A percentile compares a stretch with the other conserved stretches of the same genome.
Conservation (phyloP, 2,113 vertebrate species). For the Aepyceros melampus region DNA sequence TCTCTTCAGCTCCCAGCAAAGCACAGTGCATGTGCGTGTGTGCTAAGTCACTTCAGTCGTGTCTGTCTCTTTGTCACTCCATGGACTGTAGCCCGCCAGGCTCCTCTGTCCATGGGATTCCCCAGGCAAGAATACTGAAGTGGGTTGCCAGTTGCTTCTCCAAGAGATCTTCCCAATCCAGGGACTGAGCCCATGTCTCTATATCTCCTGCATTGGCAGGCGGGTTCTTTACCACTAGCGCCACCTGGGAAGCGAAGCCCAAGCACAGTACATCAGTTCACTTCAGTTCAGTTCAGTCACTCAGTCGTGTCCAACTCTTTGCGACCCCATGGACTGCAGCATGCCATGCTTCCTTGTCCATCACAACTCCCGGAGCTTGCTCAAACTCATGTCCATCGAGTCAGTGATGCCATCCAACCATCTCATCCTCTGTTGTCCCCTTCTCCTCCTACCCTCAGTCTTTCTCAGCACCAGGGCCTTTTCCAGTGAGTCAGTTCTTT, state of each 20-base stretch:
- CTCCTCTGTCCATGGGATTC: not conserved
- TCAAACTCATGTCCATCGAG: not conserved
- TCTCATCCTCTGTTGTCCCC: not conserved
- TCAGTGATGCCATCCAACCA: not conserved
- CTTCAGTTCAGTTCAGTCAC: not conserved
- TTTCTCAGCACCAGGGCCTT: not conserved
- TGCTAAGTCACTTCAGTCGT: not conserved
- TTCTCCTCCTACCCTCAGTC: not conserved
- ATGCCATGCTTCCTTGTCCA: not conserved
- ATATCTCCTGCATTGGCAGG: not conserved
- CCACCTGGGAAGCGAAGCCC: not conserved
- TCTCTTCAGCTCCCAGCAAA: not conserved
- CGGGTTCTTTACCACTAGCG: not conserved
- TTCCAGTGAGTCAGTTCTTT: not conserved
- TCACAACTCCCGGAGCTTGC: not conserved
- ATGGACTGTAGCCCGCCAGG: not conserved
- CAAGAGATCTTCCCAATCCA: not conserved
- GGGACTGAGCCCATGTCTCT: not conserved
- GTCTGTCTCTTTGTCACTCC: not conserved
- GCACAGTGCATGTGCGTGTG: accelerated
- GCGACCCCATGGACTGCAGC: not conserved
- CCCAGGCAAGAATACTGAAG: not conserved
- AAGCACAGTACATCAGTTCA: not conserved
- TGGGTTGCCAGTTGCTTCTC: not conserved
- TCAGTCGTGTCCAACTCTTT: not conserved